phyloP scores from a whole-genome alignment of 2,113 vertebrate species.

The Sigmodon hispidus region DNA sequence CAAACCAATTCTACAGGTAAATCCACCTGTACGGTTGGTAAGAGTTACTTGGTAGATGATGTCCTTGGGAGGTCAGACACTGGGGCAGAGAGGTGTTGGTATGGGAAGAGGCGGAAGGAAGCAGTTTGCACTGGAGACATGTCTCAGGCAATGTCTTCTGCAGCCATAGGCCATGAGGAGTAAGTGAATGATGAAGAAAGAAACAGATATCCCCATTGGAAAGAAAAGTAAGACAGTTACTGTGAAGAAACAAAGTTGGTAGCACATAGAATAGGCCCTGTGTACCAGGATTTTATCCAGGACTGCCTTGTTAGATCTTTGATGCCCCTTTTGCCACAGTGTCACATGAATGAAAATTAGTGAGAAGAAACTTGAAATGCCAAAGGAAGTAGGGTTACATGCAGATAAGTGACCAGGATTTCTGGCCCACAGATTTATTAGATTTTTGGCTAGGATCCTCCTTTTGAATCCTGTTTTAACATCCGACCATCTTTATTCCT shows the following conservation, averaged over 20 bases:
- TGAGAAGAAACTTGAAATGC: background rate
- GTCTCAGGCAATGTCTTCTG: background rate
- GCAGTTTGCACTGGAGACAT: background rate
- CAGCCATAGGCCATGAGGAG: background rate
- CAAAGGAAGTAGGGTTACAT: background rate
- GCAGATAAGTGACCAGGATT: slow-evolving; percentile 36
- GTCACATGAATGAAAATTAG: background rate
- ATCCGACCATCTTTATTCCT: slow-evolving; percentile 67
- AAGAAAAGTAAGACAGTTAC: background rate
- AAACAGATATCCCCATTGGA: background rate
- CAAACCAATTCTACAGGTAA: background rate
- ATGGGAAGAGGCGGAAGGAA: background rate
- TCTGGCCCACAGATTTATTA: slow-evolving; percentile 46
- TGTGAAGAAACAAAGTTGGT: background rate
- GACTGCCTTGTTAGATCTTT: background rate
- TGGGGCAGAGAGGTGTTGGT: background rate
- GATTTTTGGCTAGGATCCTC: slow-evolving; percentile 35
- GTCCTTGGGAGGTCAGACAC: background rate
- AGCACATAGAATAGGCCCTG: background rate
- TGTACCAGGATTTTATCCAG: background rate
- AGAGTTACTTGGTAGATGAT: background rate
- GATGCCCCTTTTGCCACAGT: background rate
- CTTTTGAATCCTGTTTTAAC: slow-evolving; percentile 68
- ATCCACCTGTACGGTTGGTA: background rate
- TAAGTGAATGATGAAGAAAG: background rate